Conservation (phyloP, 2,797 vertebrate species). For the Phalanger gymnotis region DNA sequence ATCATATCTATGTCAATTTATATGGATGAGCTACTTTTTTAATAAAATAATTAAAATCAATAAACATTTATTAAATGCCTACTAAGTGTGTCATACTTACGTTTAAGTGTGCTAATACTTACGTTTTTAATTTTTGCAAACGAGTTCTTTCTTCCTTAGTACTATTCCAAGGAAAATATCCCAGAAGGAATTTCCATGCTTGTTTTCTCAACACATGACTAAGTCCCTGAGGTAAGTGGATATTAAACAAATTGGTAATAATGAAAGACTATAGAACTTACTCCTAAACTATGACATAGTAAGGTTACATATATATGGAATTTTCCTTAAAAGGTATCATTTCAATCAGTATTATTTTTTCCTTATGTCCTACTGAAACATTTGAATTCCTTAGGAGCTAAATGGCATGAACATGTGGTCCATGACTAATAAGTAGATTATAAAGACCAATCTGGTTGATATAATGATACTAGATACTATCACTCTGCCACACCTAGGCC, state of each 20-base stretch:
- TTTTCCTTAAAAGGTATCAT: slow-evolving; percentile 40
- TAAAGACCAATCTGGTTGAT: background rate
- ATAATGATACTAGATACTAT: background rate
- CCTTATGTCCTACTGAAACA: background rate
- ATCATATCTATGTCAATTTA: slow-evolving; percentile 34
- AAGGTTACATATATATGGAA: slow-evolving; percentile 16
- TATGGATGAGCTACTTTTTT: slow-evolving; percentile 47
- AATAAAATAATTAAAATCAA: slow-evolving; percentile 10
- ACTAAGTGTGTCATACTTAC: background rate
- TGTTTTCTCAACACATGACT: slow-evolving; percentile 93
- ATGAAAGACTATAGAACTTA: background rate
- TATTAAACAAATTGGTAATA: slow-evolving; percentile 48
- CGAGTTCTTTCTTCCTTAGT: slow-evolving; percentile 92
- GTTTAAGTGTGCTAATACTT: slow-evolving; percentile 72
- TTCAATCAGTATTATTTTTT: slow-evolving; percentile 40
- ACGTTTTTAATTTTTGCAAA: slow-evolving; percentile 94
- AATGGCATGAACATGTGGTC: background rate
- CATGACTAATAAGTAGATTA: background rate
- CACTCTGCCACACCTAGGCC: background rate
- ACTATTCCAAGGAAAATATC: slow-evolving; percentile 95
- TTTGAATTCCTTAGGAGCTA: background rate
- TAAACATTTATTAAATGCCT: background rate
- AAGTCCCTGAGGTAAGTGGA: slow-evolving; percentile 88
- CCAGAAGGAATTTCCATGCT: slow-evolving; percentile 95
- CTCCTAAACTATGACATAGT: slow-evolving; percentile 7